Base-by-base conservation (phyloP, 2,113 vertebrate genomes). In the Gopherus flavomarginatus region DNA sequence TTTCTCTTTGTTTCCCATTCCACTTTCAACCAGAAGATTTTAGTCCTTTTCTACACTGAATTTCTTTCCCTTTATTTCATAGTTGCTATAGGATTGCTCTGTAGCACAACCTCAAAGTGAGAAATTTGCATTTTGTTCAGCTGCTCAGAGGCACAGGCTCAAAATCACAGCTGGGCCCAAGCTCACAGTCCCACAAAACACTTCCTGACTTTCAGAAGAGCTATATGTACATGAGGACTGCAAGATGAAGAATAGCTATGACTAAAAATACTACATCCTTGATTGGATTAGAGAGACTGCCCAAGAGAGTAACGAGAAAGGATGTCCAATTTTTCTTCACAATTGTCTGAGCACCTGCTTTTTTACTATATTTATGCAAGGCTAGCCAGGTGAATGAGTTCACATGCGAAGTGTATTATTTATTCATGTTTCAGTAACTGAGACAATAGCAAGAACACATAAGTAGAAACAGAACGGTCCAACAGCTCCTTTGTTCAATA, bases 221-320 rank as follows among this genome's bases (percentile, higher is more conserved):
- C 86, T 91, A 75, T 38, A 88, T 87, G 88, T 57, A 85, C 9
- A 2, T 49, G 62, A 91, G n/a, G 50, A 13, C 65, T 3, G 1
- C 5, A 9, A 56, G 54, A 27, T 89, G 42, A n/a, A 85, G 38
- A 93, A 83, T 22, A 93, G 62, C 47, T 90, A 11, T 93, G 85
- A 44, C 1, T 94, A 69, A 96, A 94, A 52, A 92, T 93, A 83
- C 78, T 65, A 35, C 87, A 91, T 75, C 47, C 96, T 87, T 91
- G 56, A 52, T 52, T 44, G 83, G 4, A 75, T 91, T 92, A 85
- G 53, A 85, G 22, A 86, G 4, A 91, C 95, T 89, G 87, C 77
- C 65, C 83, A 89, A 88, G 92, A 94, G 81, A 50, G 38, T 4
- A 17, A 2, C 52, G 22, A 83, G 93, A 22, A 93, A 93, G 24